Base-by-base conservation (phyloP, 2,888 invertebrate genomes). In the Thymelicus lineola region DNA sequence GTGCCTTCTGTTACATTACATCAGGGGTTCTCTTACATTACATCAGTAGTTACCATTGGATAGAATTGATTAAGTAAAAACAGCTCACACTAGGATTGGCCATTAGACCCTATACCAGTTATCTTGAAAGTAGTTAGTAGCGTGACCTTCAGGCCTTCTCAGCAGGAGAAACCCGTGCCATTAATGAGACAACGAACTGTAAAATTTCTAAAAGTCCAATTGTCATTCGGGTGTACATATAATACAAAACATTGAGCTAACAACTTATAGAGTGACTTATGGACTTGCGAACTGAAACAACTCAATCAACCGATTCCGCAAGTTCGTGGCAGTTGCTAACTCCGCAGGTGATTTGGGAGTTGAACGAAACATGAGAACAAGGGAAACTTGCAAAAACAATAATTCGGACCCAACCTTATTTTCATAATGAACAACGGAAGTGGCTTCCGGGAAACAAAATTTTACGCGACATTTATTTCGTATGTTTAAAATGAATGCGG, bases 281-380 rank as follows among this genome's bases (percentile, higher is more conserved):
- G n/a, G 42, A 64, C 20, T 55, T 36, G 48, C 14, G 28, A 64
- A 55, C 48, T 36, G 55, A 28, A 65, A 65, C 65, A 65, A 65
- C 65, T 57, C 65, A 65, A 65, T 65, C 65, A 65, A 65, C 12
- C 38, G 28, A 57, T 36, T 35, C 57, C 45, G 45, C 55, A 65
- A 65, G 65, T 65, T 65, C 0, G 12, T 46, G 53, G 65, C 65
- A 42, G 36, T 60, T 60, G 42, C 45, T 17, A 60, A 60, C 60
- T 60, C 45, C 57, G 10, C 57, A 65, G 65, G 65, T 65, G 65
- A 57, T 65, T 65, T 7, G 53, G 53, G 55, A 45, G 10, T 45
- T n/a, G 65, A 42, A n/a, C 42, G 45, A 28, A 65, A 65, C 38
- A 15, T 9, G 48, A 48, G 20, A 62, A 48, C 48, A 57, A 57